Conservation (phyloP, 2,113 vertebrate species). For the Nesogale talazaci region DNA sequence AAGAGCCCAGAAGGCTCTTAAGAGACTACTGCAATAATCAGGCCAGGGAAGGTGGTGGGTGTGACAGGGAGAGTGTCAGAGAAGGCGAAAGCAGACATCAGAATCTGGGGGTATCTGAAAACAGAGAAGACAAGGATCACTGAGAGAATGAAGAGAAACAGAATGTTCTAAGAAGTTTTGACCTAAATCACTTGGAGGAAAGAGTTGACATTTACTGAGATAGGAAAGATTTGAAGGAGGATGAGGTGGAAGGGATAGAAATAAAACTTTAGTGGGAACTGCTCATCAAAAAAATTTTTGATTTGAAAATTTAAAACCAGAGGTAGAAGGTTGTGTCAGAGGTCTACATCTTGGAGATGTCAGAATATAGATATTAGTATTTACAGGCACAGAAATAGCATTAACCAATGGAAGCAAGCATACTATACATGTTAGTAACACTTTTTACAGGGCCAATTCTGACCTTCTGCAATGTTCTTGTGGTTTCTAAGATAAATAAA, state of each 20-base stretch:
- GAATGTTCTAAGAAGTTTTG: neutral
- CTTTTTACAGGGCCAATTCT: slow-evolving; percentile 63
- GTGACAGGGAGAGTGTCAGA: neutral
- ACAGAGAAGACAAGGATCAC: neutral
- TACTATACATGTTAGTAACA: slow-evolving; percentile 59
- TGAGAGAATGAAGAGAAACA: neutral
- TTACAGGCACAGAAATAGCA: slow-evolving; percentile 47
- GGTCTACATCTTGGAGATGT: neutral
- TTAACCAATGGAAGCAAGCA: slow-evolving; percentile 55
- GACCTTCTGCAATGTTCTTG: slow-evolving; percentile 65
- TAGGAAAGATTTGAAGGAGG: neutral
- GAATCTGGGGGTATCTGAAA: neutral
- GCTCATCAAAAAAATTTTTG: neutral
- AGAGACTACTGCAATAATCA: neutral
- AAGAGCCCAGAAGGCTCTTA: neutral
- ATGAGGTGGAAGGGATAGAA: neutral
- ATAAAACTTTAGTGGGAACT: neutral
- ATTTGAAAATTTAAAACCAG: neutral
- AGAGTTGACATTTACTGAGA: neutral
- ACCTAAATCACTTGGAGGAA: neutral
- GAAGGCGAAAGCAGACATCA: neutral
- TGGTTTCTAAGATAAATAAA: slow-evolving; percentile 81
- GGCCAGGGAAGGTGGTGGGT: neutral
- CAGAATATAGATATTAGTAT: neutral
- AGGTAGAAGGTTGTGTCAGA: neutral